Percentiles rank a stretch among this genome's conserved stretches.
Evolutionary conservation across 2,797 vertebrate genomes (phyloP).

Genomic region (Sciaenops ocellatus): DNA sequence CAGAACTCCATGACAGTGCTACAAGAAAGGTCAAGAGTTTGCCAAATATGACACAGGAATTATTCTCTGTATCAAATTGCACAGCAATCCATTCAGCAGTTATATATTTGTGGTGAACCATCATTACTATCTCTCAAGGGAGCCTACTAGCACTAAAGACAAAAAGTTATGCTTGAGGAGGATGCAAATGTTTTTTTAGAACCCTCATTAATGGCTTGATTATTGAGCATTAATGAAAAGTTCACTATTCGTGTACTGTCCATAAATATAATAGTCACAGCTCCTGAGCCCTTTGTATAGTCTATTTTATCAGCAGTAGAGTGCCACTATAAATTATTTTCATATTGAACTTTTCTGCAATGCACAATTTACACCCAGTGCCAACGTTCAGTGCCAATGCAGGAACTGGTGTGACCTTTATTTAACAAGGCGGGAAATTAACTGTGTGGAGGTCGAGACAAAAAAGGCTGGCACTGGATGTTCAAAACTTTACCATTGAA

Average conservation of each 20-base stretch:
- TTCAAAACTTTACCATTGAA: conserved; percentile 19
- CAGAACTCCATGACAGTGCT: too few species aligned
- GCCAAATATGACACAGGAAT: too few species aligned
- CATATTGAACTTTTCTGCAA: not conserved
- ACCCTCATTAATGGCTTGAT: not conserved
- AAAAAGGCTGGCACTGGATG: conserved; percentile 1
- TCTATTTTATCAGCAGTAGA: not conserved
- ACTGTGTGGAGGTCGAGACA: not conserved
- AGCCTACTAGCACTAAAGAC: too few species aligned
- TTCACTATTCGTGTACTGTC: not conserved
- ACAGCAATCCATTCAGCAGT: too few species aligned
- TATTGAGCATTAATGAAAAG: not conserved
- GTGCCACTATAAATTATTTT: not conserved
- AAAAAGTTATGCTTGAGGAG: too few species aligned
- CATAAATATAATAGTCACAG: not conserved
- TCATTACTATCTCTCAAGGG: too few species aligned
- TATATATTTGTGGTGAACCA: too few species aligned
- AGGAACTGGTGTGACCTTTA: conserved; percentile 21
- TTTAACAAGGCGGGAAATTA: conserved; percentile 17
- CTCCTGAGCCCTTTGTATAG: not conserved
- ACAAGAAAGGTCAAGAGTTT: too few species aligned
- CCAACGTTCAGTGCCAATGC: not conserved
- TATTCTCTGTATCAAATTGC: too few species aligned
- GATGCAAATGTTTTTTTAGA: not conserved
- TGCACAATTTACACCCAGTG: not conserved